Base-by-base conservation (phyloP, 2,888 invertebrate genomes). In the Dasypogon diadema region DNA sequence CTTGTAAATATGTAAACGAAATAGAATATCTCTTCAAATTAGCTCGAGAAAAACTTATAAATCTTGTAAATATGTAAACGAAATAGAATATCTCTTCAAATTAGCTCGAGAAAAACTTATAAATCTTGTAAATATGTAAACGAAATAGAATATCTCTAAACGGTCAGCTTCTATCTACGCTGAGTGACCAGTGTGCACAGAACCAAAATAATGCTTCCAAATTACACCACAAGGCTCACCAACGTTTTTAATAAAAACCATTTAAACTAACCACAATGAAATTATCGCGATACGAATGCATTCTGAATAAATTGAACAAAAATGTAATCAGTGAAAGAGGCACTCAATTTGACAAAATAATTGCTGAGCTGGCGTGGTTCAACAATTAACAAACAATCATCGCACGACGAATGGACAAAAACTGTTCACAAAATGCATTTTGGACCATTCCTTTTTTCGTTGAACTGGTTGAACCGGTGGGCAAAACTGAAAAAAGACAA, bases 291-390 rank as follows among this genome's bases (percentile, higher is more conserved):
- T 65, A 24, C 24, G 24, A 65, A 65, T 48, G 24, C 26, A 26
- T 65, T 46, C 24, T n/a, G 46, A 65, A 65, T 65, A 46, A 65
- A 65, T 48, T 46, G 46, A 65, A 65, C 65, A 65, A 65, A 65
- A 65, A 65, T 65, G 65, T 65, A 65, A 65, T 65, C 65, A 65
- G 48, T 21, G 65, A 65, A 65, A 65, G 65, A 42, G 65, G 22
- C 24, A 65, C 65, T 65, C 65, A 65, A 65, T 65, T 65, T 65
- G 24, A 0, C 16, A 46, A 65, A 65, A 65, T 65, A 65, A 65
- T 65, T 65, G 65, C 65, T 65, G 65, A 65, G 10, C 48, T 12
- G 12, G 42, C 65, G 6, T 48, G 24, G 46, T n/a, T 16, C 65
- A 65, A 65, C 65, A 65, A 65, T 65, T 65, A 65, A 16, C 65